These are phyloP conservation scores for Oligia latruncula DNA, from an alignment of 2,888 invertebrate genomes.

Conservation along the genomic window DNA sequence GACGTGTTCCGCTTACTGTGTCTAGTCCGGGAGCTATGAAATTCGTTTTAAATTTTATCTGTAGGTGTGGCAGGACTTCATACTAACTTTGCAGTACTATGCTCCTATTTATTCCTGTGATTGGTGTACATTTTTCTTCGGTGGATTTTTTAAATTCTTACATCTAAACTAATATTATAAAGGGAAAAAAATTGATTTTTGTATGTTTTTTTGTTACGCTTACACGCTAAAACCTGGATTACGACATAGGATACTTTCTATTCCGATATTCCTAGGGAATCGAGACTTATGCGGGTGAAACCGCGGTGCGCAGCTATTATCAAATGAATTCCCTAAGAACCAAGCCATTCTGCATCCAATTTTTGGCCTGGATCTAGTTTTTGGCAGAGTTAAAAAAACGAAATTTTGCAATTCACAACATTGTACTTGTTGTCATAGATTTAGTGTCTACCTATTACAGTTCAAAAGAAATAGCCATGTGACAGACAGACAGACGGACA, in stretches of 20 bases:
- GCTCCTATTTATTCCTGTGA: background rate
- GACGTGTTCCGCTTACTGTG: slow-evolving; percentile 73
- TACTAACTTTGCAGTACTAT: slow-evolving; percentile 27
- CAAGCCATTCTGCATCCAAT: background rate
- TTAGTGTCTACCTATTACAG: background rate
- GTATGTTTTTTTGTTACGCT: background rate
- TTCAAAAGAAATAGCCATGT: background rate
- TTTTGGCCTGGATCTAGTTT: background rate
- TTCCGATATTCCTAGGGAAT: background rate
- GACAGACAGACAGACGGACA: background rate
- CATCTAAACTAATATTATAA: background rate
- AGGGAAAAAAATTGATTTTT: background rate
- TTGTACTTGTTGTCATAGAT: background rate
- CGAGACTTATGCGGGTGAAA: background rate
- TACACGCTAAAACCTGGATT: background rate
- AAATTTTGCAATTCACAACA: no score
- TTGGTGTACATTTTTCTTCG: slow-evolving; percentile 22
- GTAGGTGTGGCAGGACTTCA: slow-evolving; percentile 32
- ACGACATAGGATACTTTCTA: background rate
- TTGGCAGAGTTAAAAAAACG: background rate
- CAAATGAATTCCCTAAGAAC: background rate
- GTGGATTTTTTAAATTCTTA: background rate
- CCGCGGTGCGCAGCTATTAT: background rate
- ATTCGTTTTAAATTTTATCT: slow-evolving; percentile 57
- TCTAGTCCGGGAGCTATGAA: slow-evolving; percentile 77